A percentile compares a stretch with the other conserved stretches of the same genome.
Evolutionary conservation across 2,888 invertebrate genomes (phyloP).

Genomic region (Rhamnusium bicolor): DNA sequence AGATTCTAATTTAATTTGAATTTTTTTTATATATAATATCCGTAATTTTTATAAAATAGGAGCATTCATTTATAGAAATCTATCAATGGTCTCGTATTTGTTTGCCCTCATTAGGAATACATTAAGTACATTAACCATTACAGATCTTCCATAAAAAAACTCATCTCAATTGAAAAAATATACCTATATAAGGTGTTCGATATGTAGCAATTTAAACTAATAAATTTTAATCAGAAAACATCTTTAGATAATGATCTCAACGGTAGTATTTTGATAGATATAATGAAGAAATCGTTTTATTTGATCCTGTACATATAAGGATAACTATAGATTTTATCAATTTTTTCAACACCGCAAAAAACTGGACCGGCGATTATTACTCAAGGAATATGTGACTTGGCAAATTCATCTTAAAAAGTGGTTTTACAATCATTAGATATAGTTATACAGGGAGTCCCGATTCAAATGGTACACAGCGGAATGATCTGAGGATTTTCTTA

Average conservation of each 20-base stretch:
- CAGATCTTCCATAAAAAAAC: not conserved
- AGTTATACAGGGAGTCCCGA: no score
- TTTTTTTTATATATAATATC: no score
- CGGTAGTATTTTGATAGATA: constrained; percentile 1
- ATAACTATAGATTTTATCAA: not conserved
- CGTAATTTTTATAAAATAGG: no score
- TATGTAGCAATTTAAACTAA: not conserved
- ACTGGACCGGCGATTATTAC: not conserved
- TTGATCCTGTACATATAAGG: not conserved
- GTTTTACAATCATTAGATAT: not conserved
- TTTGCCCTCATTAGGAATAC: not conserved
- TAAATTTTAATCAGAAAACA: not conserved
- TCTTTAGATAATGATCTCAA: constrained; percentile 2
- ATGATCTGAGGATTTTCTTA: no score
- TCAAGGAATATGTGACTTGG: not conserved
- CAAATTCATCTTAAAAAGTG: not conserved
- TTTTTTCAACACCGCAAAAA: not conserved
- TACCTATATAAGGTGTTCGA: not conserved
- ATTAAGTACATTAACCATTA: not conserved
- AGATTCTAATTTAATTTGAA: no score
- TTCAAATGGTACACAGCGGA: no score
- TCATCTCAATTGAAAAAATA: not conserved
- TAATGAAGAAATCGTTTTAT: constrained; percentile 14
- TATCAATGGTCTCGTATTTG: no score
- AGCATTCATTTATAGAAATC: no score